A percentile compares a stretch with the other conserved stretches of the same genome.
phyloP scores from a whole-genome alignment of 2,113 vertebrate species.

The Poeciliopsis turrubarensis region DNA sequence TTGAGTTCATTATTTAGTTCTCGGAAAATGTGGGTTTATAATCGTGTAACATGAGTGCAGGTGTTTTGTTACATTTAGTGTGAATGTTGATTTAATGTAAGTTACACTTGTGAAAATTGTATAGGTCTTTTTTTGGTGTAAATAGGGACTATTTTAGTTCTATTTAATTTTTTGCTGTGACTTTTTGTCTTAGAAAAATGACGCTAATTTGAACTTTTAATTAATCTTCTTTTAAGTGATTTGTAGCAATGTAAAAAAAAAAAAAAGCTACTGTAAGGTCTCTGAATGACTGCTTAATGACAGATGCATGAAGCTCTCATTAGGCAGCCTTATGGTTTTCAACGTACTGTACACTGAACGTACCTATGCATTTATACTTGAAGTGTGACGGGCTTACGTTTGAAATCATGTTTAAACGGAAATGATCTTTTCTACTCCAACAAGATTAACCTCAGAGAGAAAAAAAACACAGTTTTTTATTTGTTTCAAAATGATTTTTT shows the following conservation, averaged over 20 bases:
- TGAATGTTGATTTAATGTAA: not conserved
- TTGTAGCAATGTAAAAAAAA: slow-evolving; percentile 15
- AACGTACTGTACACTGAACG: not conserved
- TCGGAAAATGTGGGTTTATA: not conserved
- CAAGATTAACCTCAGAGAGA: slow-evolving; percentile 7
- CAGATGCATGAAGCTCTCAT: not conserved
- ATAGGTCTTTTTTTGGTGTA: not conserved
- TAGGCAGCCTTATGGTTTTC: not conserved
- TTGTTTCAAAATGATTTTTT: slow-evolving; percentile 1
- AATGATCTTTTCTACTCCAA: not conserved
- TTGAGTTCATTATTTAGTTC: not conserved
- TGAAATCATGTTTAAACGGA: not conserved
- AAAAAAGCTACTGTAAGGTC: slow-evolving; percentile 33
- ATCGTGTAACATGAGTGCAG: not conserved
- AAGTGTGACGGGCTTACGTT: not conserved
- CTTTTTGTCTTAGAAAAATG: not conserved
- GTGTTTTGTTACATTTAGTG: not conserved
- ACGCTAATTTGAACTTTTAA: slow-evolving; percentile 1
- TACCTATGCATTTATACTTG: slow-evolving; percentile 6
- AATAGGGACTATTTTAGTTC: not conserved
- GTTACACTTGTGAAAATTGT: not conserved
- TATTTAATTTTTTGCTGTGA: not conserved
- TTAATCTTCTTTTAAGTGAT: not conserved
- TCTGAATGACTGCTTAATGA: not conserved
- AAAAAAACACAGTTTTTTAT: not conserved